Base-by-base conservation (phyloP, 2,888 invertebrate genomes). In the Drosophila helvetica region DNA sequence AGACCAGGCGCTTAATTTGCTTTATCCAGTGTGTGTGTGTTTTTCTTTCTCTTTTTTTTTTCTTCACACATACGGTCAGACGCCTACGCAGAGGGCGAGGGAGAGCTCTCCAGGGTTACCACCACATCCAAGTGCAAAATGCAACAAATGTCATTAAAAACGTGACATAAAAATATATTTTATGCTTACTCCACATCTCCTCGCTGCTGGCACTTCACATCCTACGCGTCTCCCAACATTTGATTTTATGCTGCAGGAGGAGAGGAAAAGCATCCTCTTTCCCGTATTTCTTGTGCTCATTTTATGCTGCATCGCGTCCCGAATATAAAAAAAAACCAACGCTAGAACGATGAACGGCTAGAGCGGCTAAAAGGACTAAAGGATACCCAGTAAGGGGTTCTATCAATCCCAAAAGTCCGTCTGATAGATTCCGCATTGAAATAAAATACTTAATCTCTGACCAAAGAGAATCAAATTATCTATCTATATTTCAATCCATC, bases 81-180 rank as follows among this genome's bases (percentile, higher is more conserved):
- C 68, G 61, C 74, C 67, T 62, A 54, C 46, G 25, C 45, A 51
- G 43, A 42, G 25, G 5, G 12, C 10, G 50, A 30, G 8, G n/a
- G 8, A 25, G n/a, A 45, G 25, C 43, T 22, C 38, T 46, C 47
- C 19, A 19, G 47, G 18, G 33, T 47, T 48, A 22, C 27, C 9
- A 57, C 69, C 9, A 47, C 69, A 43, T 63, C 68, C 79, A 76
- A 75, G 75, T 77, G 66, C 66, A 65, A 75, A 80, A 79, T 83
- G 87, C 83, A 78, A 87, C 86, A 86, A 86, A 86, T 87, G 86
- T 86, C 88, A 86, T 86, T 87, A 87, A 86, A 86, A 86, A 74
- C 61, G 78, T 77, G 83, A 77, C 78, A 86, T 87, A 85, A 87
- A 86, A 85, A 80, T 74, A 87, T 85, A 79, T 83, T 85, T 76